Base-by-base conservation (phyloP, 2,113 vertebrate species). In the Apteryx mantelli region DNA sequence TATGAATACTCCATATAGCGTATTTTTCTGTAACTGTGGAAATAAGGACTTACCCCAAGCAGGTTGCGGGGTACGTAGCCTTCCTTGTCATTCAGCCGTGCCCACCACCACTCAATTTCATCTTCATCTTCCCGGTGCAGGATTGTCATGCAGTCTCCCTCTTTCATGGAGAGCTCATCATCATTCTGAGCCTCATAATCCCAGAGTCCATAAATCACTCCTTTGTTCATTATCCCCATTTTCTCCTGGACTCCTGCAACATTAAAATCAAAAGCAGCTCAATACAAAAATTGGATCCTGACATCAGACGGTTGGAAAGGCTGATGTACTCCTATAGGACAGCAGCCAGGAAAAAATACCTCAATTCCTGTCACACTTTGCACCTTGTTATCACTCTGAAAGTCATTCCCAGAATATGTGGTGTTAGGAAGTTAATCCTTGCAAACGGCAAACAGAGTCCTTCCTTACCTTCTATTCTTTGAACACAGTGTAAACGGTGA, bases 151-250 rank as follows among this genome's bases (percentile, higher is more conserved):
- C 99, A 99, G 97, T 99, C 99, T 1, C 99, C 99, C 91, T 99
- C 99, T 50, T 97, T 98, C 98, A 99, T 98, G 0, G 95, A 86
- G 70, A 99, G 98, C 91, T 99, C 99, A 2, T 99, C 99, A 0
- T 98, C 97, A 8, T 98, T 98, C 93, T 99, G 99, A 48, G 98
- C 95, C 19, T 97, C 97, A 9, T 99, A 99, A 92, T 99, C 99
- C 99, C 99, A 99, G 42, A 99, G 98, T 0, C 98, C 98, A 9
- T 99, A 99, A 75, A 99, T 99, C 92, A 99, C 98, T 2, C 99
- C 99, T 88, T 99, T 98, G 97, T 99, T 99, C 99, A 99, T 99
- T 92, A 99, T 99, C 38, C 99, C 99, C 99, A 99, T 99, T 95
- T 99, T 99, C 98, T 99, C 99, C 98, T 99, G 99, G 24, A 99